A percentile compares a stretch with the other conserved stretches of the same genome.
phyloP scores from a whole-genome alignment of 2,113 vertebrate species.

The Limanda limanda region DNA sequence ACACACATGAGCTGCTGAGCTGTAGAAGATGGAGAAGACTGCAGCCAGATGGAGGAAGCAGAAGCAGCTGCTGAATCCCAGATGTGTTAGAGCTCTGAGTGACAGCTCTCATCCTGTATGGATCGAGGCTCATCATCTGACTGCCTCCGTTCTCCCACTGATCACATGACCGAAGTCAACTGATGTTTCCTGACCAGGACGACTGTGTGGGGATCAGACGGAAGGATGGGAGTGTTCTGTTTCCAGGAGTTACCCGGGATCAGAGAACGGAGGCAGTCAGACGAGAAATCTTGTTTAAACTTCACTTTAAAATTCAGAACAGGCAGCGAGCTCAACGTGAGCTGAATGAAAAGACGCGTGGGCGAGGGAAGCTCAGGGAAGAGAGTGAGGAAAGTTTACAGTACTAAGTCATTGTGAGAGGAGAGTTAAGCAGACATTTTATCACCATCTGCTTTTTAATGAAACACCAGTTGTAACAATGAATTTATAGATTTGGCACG shows the following conservation, averaged over 20 bases:
- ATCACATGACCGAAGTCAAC: conserved; percentile 7
- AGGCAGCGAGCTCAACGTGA: conserved; percentile 8
- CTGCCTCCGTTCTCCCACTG: conserved; percentile 9
- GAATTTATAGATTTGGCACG: background rate
- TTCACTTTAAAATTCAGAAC: conserved; percentile 40
- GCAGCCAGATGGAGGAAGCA: conserved; percentile 3
- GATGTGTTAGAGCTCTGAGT: conserved; percentile 20
- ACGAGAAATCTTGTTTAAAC: conserved; percentile 4
- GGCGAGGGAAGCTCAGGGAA: conserved; percentile 3
- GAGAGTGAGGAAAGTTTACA: conserved; percentile 8
- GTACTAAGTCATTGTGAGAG: background rate
- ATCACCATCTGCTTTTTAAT: background rate
- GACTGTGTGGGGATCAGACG: background rate
- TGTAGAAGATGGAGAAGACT: conserved; percentile 10
- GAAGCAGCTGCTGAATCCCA: conserved; percentile 21
- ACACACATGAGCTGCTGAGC: background rate
- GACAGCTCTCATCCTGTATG: conserved; percentile 28
- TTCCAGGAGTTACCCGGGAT: background rate
- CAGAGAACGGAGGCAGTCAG: conserved; percentile 1
- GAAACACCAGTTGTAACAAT: background rate
- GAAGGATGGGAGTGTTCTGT: background rate
- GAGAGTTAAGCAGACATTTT: background rate
- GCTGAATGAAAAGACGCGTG: conserved; percentile 32
- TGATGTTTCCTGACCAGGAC: conserved; percentile 5
- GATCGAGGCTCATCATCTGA: background rate